phyloP scores from a whole-genome alignment of 2,113 vertebrate species.

The Eulemur rufifrons region DNA sequence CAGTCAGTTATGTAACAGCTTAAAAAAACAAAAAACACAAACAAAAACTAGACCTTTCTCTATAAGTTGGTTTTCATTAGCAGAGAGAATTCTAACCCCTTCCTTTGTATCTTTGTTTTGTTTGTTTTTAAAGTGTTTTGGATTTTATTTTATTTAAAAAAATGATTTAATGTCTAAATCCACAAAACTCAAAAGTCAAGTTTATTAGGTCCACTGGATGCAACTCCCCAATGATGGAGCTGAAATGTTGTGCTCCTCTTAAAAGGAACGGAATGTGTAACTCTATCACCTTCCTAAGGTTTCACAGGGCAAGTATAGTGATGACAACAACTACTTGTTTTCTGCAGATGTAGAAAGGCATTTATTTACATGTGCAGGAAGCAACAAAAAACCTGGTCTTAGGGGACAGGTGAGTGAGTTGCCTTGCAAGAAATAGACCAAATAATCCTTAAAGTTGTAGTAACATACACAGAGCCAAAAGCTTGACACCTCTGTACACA shows the following conservation, averaged over 20 bases:
- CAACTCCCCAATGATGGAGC: background rate
- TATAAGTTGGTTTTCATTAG: conserved; percentile 1
- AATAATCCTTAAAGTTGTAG: conserved; percentile 59
- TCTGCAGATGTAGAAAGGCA: conserved; percentile 67
- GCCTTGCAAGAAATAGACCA: conserved; percentile 39
- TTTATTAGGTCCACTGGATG: background rate
- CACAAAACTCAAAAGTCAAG: conserved; percentile 12
- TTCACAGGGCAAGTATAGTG: conserved; percentile 69
- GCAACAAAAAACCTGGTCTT: conserved; percentile 52
- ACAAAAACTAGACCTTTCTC: background rate
- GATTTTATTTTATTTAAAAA: conserved; percentile 68
- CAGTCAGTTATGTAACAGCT: conserved; percentile 80
- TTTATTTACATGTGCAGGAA: conserved; percentile 68
- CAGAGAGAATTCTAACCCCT: conserved; percentile 4
- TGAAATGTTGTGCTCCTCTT: background rate
- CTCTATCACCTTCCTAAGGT: conserved; percentile 59
- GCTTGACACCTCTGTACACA: background rate
- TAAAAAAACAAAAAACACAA: background rate
- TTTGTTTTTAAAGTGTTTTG: conserved; percentile 12
- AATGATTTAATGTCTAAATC: background rate
- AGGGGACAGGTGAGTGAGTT: background rate
- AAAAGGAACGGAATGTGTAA: conserved; percentile 55
- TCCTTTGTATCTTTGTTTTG: conserved; percentile 54
- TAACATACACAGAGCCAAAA: background rate
- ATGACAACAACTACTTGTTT: conserved; percentile 66